Evolutionary conservation across 2,888 invertebrate species (phyloP).

Genomic region (Cistogaster globosa): DNA sequence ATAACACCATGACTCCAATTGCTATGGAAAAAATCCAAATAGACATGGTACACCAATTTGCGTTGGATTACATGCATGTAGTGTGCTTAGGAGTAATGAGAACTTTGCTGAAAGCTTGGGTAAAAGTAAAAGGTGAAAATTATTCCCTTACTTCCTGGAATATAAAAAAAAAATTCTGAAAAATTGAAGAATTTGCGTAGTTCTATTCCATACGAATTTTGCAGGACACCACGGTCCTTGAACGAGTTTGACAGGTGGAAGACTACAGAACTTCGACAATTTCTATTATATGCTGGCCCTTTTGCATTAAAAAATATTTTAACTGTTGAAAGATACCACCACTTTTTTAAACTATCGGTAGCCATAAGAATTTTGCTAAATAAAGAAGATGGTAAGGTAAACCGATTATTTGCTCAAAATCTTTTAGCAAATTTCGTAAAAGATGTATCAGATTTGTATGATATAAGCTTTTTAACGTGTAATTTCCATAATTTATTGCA

Average conservation of each 20-base stretch:
- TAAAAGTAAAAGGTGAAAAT: slow-evolving; percentile 36
- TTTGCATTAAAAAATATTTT: too few species aligned
- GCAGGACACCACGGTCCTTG: too few species aligned
- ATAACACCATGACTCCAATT: slow-evolving; percentile 9
- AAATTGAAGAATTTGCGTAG: slow-evolving; percentile 13
- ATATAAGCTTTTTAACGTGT: slow-evolving; percentile 42
- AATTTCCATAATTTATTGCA: slow-evolving; percentile 48
- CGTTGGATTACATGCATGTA: slow-evolving; percentile 57
- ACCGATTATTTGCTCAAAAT: slow-evolving; percentile 57
- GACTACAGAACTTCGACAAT: too few species aligned
- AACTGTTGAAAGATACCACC: slow-evolving; percentile 57
- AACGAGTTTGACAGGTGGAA: too few species aligned
- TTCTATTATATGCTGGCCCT: too few species aligned
- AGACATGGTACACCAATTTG: slow-evolving; percentile 48
- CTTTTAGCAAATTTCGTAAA: slow-evolving; percentile 55
- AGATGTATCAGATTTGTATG: slow-evolving; percentile 44
- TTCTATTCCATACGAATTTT: slow-evolving; percentile 20
- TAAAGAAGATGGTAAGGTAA: slow-evolving; percentile 56
- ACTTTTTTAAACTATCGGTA: slow-evolving; percentile 65
- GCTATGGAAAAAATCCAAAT: slow-evolving; percentile 51
- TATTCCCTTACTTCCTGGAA: slow-evolving; percentile 37
- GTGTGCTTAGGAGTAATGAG: too few species aligned
- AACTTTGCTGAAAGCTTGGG: too few species aligned
- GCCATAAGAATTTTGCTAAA: slow-evolving; percentile 65
- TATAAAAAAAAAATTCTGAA: slow-evolving; percentile 26